Conservation (phyloP, 2,888 invertebrate species). For the Diplazon laetatorius region DNA sequence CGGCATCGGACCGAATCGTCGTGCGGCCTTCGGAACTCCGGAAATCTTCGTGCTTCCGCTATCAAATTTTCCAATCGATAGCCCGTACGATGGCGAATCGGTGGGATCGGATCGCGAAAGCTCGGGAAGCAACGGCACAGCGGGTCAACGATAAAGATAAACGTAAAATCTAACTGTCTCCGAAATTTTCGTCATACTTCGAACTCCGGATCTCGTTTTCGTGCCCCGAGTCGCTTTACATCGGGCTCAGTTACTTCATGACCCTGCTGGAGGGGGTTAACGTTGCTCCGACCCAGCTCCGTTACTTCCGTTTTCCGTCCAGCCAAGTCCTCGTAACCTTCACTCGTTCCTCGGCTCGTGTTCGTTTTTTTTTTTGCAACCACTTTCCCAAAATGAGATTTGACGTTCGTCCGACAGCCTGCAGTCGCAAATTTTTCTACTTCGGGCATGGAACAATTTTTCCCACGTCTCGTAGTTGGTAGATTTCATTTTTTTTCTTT, state of each 20-base stretch:
- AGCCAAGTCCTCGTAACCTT: slow-evolving; percentile 30
- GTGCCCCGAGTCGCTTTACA: slow-evolving; percentile 19
- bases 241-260: slow-evolving; percentile 42
- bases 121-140: slow-evolving; percentile 4
- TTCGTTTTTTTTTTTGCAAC: slow-evolving; percentile 54
- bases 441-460: too few species aligned
- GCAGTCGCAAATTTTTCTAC: too few species aligned
- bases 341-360: slow-evolving; percentile 54
- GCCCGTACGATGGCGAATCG: not conserved
- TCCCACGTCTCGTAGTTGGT: too few species aligned
- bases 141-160: slow-evolving; percentile 74
- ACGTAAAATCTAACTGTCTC: slow-evolving; percentile 79
- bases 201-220: slow-evolving; percentile 35
- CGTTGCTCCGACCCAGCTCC: slow-evolving; percentile 17
- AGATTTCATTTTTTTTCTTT: too few species aligned
- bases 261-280: slow-evolving; percentile 21
- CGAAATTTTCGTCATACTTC: slow-evolving; percentile 33
- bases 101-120: slow-evolving; percentile 52
- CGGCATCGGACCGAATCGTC: not conserved
- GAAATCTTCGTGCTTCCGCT: slow-evolving; percentile 19
- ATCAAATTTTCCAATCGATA: slow-evolving; percentile 11
- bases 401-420: slow-evolving; percentile 51
- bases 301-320: slow-evolving; percentile 11
- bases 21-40: not conserved
- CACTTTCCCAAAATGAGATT: slow-evolving; percentile 70